Evolutionary conservation across 1,140 invertebrate species (phyloP), one percentile per base, ranked within the genome.

Genomic region (Periplaneta americana): DNA sequence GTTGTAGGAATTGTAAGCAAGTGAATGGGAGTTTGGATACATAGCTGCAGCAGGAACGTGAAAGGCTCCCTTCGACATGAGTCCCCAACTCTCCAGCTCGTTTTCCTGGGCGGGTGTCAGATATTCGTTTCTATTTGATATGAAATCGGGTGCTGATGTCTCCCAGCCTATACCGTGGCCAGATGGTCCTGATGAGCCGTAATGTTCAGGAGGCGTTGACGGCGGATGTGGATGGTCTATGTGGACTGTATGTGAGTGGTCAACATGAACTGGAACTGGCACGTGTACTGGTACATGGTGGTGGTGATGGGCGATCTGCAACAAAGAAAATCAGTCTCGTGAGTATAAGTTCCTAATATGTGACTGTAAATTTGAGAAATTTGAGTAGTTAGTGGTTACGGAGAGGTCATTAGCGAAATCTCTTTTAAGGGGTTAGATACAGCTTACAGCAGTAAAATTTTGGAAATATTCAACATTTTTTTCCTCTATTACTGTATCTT

Each of bases 241-340:
- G 17, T 79, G 82, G 37, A 33, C 34, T 18, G 22, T 31, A 33
- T 80, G 79, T 77, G 82, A 48, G 32, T 74, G 37, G 81, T 84
- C 82, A 34, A 82, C 81, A 33, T 86, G 86, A 81, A 86, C 82
- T 34, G 89, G 88, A 0, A 89, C 84, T 9, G 89, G 87, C 9
- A 90, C 88, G 8, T 89, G 89, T 34, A 90, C 89, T n/a, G 89
- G 89, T 6, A 90, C 87, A 84, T 90, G 90, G 81, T 91, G 90
- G 85, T 91, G 90, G 79, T 91, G 90, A 84, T 91, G 90, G 0
- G 89, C 88, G 35, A 91, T 85, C 90, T 91, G 84, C 18, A 86
- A 87, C 57, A 48, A 80, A 35, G 5, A 78, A 78, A 2, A 13
- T 48, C n/a, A 22, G 5, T 48, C 6, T 48, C n/a, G 17, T 48